A percentile compares a stretch with the other conserved stretches of the same genome.
phyloP scores from a whole-genome alignment of 2,113 vertebrate genomes.

The Rhinoderma darwinii region DNA sequence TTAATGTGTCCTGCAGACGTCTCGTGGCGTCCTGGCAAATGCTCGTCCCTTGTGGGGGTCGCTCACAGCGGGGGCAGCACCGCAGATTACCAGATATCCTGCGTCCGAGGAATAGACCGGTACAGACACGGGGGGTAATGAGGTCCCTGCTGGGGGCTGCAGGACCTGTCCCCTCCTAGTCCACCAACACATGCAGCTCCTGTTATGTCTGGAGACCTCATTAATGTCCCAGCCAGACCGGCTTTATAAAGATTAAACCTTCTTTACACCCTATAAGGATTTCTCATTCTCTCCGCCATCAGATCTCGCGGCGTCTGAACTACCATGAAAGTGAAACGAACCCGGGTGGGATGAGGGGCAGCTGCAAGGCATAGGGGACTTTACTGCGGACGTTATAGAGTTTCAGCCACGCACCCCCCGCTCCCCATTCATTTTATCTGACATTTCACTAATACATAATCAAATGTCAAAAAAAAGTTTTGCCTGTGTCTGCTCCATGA shows the following conservation, averaged over 20 bases:
- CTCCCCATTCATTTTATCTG: too few species aligned
- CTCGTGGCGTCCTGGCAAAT: neutral
- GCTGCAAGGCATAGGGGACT: too few species aligned
- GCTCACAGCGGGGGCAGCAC: neutral
- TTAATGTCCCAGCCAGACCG: neutral
- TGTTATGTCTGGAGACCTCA: conserved; percentile 13
- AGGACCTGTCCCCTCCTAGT: neutral
- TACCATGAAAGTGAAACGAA: too few species aligned
- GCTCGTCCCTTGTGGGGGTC: neutral
- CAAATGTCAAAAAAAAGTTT: too few species aligned
- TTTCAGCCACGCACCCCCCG: too few species aligned
- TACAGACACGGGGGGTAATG: neutral
- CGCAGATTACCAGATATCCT: neutral
- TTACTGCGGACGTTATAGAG: too few species aligned
- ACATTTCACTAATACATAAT: too few species aligned
- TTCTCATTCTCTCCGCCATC: neutral
- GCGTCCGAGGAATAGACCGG: conserved; percentile 11
- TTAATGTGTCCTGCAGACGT: conserved; percentile 32
- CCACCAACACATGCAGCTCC: neutral
- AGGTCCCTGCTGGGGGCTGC: neutral
- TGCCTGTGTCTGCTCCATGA: too few species aligned
- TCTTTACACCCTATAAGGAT: neutral
- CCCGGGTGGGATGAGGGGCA: too few species aligned
- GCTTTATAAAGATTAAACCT: neutral
- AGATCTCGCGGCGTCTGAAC: too few species aligned